Percentiles rank a stretch among this genome's conserved stretches.
These are phyloP conservation scores for Xyliphius kryptos DNA, from an alignment of 2,113 vertebrate genomes.

Conservation along the genomic window DNA sequence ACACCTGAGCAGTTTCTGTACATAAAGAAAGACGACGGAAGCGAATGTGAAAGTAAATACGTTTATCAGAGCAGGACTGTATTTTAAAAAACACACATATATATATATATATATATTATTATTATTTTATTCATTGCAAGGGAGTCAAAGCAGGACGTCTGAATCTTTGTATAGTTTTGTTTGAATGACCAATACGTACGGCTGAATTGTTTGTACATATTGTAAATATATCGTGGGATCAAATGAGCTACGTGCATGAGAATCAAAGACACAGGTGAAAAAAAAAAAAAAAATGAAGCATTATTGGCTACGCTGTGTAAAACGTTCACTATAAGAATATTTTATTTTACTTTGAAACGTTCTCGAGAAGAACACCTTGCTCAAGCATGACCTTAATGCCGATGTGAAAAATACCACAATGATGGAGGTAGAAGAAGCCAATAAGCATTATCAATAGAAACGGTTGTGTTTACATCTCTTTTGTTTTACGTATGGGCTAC, in stretches of 20 bases:
- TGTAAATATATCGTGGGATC: constrained; percentile 98
- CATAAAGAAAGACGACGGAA: constrained; percentile 85
- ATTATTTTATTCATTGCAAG: constrained; percentile 98
- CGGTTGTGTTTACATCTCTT: constrained; percentile 90
- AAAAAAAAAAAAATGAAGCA: constrained; percentile 77
- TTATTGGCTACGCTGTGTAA: constrained; percentile 99
- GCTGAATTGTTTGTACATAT: constrained; percentile 99
- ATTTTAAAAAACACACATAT: too few species aligned
- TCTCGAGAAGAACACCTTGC: constrained; percentile 99
- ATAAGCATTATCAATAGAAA: constrained; percentile 89
- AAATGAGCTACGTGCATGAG: constrained; percentile 99
- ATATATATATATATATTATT: too few species aligned
- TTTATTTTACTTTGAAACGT: constrained; percentile 99
- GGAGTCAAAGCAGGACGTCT: constrained; percentile 94
- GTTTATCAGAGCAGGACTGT: constrained; percentile 96
- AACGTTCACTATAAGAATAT: constrained; percentile 99
- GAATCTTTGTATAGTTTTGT: constrained; percentile 99
- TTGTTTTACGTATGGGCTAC: constrained; percentile 80
- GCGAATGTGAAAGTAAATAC: constrained; percentile 73
- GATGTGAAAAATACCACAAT: constrained; percentile 90
- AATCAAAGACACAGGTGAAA: constrained; percentile 85
- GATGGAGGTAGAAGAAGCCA: constrained; percentile 95
- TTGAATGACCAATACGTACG: constrained; percentile 94
- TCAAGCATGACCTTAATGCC: constrained; percentile 99
- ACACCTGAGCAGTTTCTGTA: constrained; percentile 94